These are phyloP conservation scores for Crotophaga sulcirostris DNA, from an alignment of 2,113 vertebrate species.

Conservation along the genomic window DNA sequence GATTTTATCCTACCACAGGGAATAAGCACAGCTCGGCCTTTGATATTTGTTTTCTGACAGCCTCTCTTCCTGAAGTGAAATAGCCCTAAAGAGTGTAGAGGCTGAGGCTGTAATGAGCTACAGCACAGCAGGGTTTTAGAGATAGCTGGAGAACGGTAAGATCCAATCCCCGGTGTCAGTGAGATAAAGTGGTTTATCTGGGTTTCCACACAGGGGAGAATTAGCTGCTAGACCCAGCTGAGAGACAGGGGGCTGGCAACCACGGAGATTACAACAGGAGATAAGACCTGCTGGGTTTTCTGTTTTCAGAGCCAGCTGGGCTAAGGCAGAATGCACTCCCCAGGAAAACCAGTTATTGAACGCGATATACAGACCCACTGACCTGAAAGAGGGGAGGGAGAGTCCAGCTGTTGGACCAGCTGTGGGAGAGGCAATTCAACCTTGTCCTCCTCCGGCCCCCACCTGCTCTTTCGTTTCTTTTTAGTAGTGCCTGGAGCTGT, in stretches of 20 bases:
- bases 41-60: not conserved
- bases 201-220: constrained; percentile 1
- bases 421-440: constrained; percentile 83
- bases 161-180: not conserved
- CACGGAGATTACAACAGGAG: not conserved
- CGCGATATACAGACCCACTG: not conserved
- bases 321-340: not conserved
- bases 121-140: not conserved
- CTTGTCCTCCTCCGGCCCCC: constrained; percentile 93
- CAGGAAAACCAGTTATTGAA: not conserved
- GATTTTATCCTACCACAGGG: not conserved
- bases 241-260: not conserved
- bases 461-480: constrained; percentile 93
- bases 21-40: not conserved
- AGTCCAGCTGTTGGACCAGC: constrained; percentile 64
- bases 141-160: not conserved
- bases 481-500: constrained; percentile 65
- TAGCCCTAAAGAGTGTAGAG: not conserved
- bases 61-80: not conserved
- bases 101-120: constrained; percentile 4
- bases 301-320: not conserved
- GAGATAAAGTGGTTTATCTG: constrained; percentile 13
- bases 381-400: constrained; percentile 77
- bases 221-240: not conserved
- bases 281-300: not conserved